Evolutionary conservation across 2,888 invertebrate species (phyloP).

Genomic region (Ormyrus labotus): DNA sequence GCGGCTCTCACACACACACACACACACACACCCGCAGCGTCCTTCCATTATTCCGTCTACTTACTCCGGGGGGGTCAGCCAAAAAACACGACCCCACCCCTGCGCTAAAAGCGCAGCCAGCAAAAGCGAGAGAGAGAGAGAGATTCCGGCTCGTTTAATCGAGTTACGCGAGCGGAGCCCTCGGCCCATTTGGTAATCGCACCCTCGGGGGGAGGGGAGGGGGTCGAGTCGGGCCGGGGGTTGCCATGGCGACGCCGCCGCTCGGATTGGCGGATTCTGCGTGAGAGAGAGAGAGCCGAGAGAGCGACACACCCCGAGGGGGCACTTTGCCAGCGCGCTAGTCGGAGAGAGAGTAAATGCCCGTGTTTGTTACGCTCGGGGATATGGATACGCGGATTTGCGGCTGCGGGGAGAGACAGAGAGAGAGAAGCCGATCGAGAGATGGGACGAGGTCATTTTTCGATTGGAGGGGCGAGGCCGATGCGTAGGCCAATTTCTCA

Average conservation of each 20-base stretch:
- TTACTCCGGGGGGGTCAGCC: slow-evolving; percentile 2
- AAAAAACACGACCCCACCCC: slow-evolving; percentile 12
- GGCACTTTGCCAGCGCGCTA: neutral
- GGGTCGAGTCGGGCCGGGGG: slow-evolving; percentile 48
- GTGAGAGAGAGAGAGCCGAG: neutral
- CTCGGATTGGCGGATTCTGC: slow-evolving; percentile 18
- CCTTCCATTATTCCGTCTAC: slow-evolving; percentile 9
- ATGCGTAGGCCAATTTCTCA: no score
- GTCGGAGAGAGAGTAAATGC: neutral
- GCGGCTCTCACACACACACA: neutral
- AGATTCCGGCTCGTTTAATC: slow-evolving; percentile 70
- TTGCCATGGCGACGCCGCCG: slow-evolving; percentile 68
- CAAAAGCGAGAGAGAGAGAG: slow-evolving; percentile 11
- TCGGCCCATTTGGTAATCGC: slow-evolving; percentile 72
- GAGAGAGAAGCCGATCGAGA: neutral
- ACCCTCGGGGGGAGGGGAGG: slow-evolving; percentile 59
- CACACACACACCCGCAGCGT: slow-evolving; percentile 14
- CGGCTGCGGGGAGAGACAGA: neutral
- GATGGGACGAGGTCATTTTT: neutral
- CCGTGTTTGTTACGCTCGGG: no score
- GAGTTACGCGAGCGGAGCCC: slow-evolving; percentile 65
- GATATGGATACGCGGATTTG: neutral
- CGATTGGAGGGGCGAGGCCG: no score
- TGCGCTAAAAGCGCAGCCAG: neutral
- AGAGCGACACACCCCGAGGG: slow-evolving; percentile 32